Conservation (phyloP, 2,113 vertebrate species). For the Antigone vipio region DNA sequence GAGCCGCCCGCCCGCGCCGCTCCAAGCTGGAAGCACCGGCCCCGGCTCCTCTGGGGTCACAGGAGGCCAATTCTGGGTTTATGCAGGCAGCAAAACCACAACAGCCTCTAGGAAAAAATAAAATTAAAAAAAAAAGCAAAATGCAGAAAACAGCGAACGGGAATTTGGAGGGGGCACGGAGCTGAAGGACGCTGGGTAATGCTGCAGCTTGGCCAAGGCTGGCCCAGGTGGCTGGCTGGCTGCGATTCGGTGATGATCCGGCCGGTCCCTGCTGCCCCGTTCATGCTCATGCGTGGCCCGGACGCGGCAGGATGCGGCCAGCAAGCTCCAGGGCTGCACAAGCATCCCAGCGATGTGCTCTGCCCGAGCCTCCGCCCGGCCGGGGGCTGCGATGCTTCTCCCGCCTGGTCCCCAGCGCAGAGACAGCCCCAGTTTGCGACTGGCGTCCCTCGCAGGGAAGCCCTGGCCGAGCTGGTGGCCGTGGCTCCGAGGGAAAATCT, state of each 20-base stretch:
- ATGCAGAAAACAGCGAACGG: rapidly evolving
- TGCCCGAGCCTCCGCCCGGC: neutral
- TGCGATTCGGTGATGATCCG: rapidly evolving
- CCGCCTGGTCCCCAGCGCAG: neutral
- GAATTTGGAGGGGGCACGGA: neutral
- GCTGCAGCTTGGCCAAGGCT: neutral
- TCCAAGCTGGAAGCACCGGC: neutral
- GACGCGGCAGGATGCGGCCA: neutral
- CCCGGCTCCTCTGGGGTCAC: rapidly evolving
- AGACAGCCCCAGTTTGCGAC: neutral
- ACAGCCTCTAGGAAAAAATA: neutral
- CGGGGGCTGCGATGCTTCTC: neutral
- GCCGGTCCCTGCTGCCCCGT: neutral
- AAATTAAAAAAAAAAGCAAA: neutral
- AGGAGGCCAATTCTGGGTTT: neutral
- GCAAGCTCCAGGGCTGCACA: neutral
- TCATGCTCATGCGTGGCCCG: rapidly evolving
- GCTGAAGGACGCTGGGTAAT: neutral
- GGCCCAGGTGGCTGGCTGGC: neutral
- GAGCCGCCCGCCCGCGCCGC: rapidly evolving
- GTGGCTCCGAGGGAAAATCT: neutral
- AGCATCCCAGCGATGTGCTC: neutral
- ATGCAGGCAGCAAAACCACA: neutral
- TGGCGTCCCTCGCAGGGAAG: neutral
- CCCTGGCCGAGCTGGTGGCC: neutral